A percentile compares a stretch with the other conserved stretches of the same genome.
These are phyloP conservation scores for Pristionchus arcanus DNA, from an alignment of 2,888 invertebrate species.

Conservation along the genomic window DNA sequence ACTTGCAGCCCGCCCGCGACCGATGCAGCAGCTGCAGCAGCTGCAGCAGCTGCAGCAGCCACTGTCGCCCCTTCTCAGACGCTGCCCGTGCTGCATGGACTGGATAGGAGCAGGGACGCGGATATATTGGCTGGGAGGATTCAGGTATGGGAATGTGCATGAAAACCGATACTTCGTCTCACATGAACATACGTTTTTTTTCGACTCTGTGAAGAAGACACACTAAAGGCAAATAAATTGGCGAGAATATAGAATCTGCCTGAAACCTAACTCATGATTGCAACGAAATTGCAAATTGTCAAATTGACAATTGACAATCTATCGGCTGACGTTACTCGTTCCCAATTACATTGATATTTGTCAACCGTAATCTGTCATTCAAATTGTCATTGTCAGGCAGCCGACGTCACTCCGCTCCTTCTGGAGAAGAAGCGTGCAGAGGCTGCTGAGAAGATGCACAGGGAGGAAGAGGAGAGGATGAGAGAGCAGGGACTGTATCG, in stretches of 20 bases:
- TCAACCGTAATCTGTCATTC: not conserved
- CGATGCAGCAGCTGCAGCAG: not conserved
- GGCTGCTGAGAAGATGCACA: not conserved
- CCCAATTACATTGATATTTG: too few species aligned
- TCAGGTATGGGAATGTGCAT: not conserved
- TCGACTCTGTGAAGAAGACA: too few species aligned
- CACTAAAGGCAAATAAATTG: too few species aligned
- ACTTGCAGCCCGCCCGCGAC: not conserved
- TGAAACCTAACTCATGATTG: not conserved
- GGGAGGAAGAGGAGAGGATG: not conserved
- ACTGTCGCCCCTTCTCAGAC: not conserved
- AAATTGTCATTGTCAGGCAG: not conserved
- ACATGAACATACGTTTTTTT: too few species aligned
- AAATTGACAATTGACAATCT: too few species aligned
- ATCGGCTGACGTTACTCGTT: too few species aligned
- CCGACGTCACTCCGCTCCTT: not conserved
- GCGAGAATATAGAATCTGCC: not conserved
- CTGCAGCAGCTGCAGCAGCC: conserved; percentile 3
- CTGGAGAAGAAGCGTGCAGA: not conserved
- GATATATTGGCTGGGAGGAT: conserved; percentile 21
- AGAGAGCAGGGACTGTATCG: not conserved
- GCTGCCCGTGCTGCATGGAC: conserved; percentile 41
- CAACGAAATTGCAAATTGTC: not conserved
- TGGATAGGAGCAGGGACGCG: conserved; percentile 12
- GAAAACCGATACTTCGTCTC: too few species aligned